phyloP scores from a whole-genome alignment of 2,113 vertebrate genomes.

The Machaerirhynchus nigripectus region DNA sequence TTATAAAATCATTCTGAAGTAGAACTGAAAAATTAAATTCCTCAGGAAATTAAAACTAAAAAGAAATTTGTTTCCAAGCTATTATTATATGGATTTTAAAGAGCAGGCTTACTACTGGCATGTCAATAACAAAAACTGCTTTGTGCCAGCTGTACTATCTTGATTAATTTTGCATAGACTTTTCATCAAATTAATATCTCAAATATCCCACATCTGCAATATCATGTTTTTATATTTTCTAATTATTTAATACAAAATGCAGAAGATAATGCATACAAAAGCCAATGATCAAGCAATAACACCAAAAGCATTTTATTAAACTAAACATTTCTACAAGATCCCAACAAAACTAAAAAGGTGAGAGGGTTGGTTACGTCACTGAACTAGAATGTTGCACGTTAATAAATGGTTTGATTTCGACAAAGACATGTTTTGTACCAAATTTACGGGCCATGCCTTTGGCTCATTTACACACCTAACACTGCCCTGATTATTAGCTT shows the following conservation, averaged over 20 bases:
- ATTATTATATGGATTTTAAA: background rate
- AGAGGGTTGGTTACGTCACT: background rate
- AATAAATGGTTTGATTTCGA: background rate
- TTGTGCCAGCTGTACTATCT: background rate
- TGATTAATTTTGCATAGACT: conserved; percentile 1
- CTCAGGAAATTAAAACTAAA: background rate
- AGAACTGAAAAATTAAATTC: background rate
- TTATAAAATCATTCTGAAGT: background rate
- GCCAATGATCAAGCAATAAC: background rate
- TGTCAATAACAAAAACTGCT: background rate
- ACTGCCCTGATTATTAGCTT: background rate
- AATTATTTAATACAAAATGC: background rate
- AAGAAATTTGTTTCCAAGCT: background rate
- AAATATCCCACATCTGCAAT: background rate
- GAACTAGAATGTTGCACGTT: background rate
- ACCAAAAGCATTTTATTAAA: background rate
- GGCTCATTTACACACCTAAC: background rate
- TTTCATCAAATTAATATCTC: background rate
- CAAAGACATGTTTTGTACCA: background rate
- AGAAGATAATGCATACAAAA: background rate
- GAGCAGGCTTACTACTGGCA: background rate
- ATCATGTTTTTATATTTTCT: background rate
- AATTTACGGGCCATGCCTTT: background rate
- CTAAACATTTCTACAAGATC: background rate
- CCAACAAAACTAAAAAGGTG: background rate